Evolutionary conservation across 2,888 invertebrate genomes (phyloP).

Genomic region (Tipula confusa): DNA sequence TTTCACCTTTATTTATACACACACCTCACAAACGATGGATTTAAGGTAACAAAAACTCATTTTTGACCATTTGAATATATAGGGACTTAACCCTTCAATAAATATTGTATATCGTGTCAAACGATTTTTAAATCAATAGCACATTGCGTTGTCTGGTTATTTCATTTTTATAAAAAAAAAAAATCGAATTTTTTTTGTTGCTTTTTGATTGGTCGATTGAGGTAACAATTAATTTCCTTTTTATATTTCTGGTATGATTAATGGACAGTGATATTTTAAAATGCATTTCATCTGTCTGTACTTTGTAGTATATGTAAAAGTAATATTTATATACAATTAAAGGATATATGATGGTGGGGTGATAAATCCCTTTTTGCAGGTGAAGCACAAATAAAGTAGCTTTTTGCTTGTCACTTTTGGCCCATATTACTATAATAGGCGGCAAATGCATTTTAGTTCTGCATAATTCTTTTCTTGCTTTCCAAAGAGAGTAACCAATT

Average conservation of each 20-base stretch:
- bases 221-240: background rate
- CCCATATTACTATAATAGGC: too few relatives aligned
- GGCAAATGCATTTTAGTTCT: too few relatives aligned
- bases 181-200: background rate
- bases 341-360: too few relatives aligned
- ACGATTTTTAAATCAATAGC: background rate
- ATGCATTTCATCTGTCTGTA: background rate
- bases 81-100: constrained; percentile 17
- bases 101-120: background rate
- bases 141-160: background rate
- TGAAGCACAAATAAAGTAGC: too few relatives aligned
- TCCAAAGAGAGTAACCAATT: too few relatives aligned
- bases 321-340: too few relatives aligned
- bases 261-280: background rate
- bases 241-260: background rate
- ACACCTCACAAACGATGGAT: background rate
- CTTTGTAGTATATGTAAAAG: too few relatives aligned
- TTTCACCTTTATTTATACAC: background rate
- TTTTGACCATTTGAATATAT: background rate
- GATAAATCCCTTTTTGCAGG: too few relatives aligned
- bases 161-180: too few relatives aligned
- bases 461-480: too few relatives aligned
- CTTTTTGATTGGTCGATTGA: background rate
- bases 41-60: background rate
- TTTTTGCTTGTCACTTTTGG: too few relatives aligned